These are phyloP conservation scores for Chrysomela aeneicollis DNA, from an alignment of 2,888 invertebrate species.

Conservation along the genomic window DNA sequence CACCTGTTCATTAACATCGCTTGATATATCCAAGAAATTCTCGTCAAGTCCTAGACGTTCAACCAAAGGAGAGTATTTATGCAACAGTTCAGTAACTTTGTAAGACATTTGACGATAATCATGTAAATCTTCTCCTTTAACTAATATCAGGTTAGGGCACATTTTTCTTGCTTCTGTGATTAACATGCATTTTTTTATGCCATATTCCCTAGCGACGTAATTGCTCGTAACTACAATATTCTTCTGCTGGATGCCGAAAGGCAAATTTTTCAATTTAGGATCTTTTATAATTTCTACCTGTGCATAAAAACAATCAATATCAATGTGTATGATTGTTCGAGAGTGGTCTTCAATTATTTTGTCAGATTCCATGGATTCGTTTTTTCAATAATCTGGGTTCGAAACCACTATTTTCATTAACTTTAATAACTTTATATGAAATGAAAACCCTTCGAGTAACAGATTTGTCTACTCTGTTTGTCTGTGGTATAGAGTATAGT, in stretches of 20 bases:
- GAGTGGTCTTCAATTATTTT: slow-evolving; percentile 63
- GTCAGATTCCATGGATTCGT: slow-evolving; percentile 26
- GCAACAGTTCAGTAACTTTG: slow-evolving; percentile 76
- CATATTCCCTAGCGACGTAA: slow-evolving; percentile 78
- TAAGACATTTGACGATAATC: slow-evolving; percentile 81
- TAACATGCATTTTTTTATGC: slow-evolving; percentile 80
- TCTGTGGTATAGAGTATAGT: too few species aligned
- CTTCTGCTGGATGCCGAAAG: slow-evolving; percentile 85
- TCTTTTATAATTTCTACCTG: slow-evolving; percentile 83
- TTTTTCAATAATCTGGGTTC: too few species aligned
- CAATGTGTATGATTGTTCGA: slow-evolving; percentile 79
- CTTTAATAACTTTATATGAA: too few species aligned
- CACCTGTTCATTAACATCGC: slow-evolving; percentile 67
- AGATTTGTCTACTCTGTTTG: too few species aligned
- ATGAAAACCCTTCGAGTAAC: too few species aligned
- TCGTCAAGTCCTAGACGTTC: slow-evolving; percentile 88
- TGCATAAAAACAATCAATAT: slow-evolving; percentile 86
- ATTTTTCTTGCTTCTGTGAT: slow-evolving; percentile 76
- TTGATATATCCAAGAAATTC: slow-evolving; percentile 82
- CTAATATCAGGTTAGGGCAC: slow-evolving; percentile 78
- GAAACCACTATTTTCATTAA: too few species aligned
- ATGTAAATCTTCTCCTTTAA: slow-evolving; percentile 84
- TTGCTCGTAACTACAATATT: slow-evolving; percentile 86
- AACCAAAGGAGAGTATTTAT: slow-evolving; percentile 75
- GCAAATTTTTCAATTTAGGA: slow-evolving; percentile 71